Evolutionary conservation across 2,888 invertebrate species (phyloP), one percentile per base, ranked within the genome.

Genomic region (Parelbella ahira): DNA sequence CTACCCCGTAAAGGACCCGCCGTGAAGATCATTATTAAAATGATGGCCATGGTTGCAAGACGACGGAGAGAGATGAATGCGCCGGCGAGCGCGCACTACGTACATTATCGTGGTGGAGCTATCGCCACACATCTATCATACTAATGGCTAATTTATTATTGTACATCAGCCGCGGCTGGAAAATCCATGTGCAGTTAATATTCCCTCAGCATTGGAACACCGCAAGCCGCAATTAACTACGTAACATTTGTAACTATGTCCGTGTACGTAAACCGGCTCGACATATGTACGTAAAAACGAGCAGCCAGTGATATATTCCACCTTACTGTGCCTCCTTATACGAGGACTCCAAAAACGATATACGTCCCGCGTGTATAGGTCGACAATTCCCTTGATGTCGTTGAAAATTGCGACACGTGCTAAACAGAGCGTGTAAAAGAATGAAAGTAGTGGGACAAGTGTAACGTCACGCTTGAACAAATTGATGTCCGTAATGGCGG

Each of bases 401-500:
- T 20, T 28, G 37, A 37, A 41, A 41, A 41, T 54, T 50, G 53
- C 58, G 44, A 45, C 54, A 49, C 53, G 60, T 50, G 60, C 47
- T 60, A 62, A 66, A 63, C 58, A 63, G 58, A 63, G 61, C 59
- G 56, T 60, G 55, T 58, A 56, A 32, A 62, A 62, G 54, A 49
- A 53, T 55, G 48, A 61, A 67, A 64, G 58, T 68, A 68, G 61
- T 53, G 59, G 62, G 69, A 75, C 74, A 74, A 71, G 69, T 72
- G 71, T 76, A 68, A 53, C 15, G 15, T 15, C 4, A 15, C 15
- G 4, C 4, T 66, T 63, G 63, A 76, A 68, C 72, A 66, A 77
- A 74, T 73, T 72, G 74, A 77, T 75, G 73, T 64, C 53, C 68
- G 60, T 78, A 78, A 54, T 78, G 75, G 74, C 59, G 41, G 61